phyloP scores from a whole-genome alignment of 2,888 invertebrate species.

The Latheticus oryzae region DNA sequence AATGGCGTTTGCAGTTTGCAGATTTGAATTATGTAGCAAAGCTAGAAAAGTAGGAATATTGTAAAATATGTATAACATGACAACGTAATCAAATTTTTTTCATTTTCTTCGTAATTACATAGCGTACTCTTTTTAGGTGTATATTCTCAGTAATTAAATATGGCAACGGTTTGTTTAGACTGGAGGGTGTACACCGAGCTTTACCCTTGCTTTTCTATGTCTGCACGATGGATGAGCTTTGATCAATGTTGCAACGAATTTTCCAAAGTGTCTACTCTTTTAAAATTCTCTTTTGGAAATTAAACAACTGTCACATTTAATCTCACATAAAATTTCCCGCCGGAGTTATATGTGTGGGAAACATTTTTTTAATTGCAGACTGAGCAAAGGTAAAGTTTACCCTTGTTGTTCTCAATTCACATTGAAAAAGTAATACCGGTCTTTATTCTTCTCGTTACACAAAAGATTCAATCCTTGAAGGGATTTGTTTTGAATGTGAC shows the following conservation, averaged over 20 bases:
- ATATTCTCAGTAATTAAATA: background rate
- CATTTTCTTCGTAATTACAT: too few species aligned
- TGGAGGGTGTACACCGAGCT: constrained; percentile 48
- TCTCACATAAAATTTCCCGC: constrained; percentile 9
- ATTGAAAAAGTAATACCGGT: constrained; percentile 50
- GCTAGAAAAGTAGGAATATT: constrained; percentile 1
- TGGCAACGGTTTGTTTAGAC: background rate
- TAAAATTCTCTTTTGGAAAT: constrained; percentile 4
- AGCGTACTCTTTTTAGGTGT: too few species aligned
- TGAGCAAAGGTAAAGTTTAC: constrained; percentile 8
- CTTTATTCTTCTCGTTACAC: constrained; percentile 44
- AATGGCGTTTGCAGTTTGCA: constrained; percentile 34
- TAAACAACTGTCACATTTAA: constrained; percentile 2
- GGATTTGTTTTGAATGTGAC: constrained; percentile 47
- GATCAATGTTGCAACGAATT: constrained; percentile 47
- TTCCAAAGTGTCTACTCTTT: constrained; percentile 14
- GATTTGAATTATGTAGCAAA: constrained; percentile 26
- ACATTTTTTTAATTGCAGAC: constrained; percentile 25
- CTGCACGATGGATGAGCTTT: constrained; percentile 47
- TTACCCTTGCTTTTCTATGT: constrained; percentile 40
- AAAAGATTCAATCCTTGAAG: constrained; percentile 41
- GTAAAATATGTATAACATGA: constrained; percentile 2
- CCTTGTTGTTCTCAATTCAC: constrained; percentile 39
- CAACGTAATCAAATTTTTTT: background rate
- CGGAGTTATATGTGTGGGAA: constrained; percentile 19